Conservation (phyloP, 1,140 invertebrate species). For the Penaeus chinensis region DNA sequence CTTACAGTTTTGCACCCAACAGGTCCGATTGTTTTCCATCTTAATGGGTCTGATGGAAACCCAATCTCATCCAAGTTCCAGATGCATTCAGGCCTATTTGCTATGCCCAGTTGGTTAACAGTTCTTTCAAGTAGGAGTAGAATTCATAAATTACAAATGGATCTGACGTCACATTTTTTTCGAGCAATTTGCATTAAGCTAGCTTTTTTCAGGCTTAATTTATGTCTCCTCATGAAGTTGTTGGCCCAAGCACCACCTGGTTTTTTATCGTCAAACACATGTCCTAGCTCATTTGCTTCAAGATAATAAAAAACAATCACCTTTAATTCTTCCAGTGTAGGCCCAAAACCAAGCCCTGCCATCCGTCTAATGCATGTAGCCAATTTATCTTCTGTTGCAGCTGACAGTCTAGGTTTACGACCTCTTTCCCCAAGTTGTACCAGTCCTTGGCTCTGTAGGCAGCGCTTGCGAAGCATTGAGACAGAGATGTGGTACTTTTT, state of each 20-base stretch:
- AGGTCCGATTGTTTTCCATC: slow-evolving; percentile 24
- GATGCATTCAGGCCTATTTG: slow-evolving; percentile 26
- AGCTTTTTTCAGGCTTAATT: too few relatives aligned
- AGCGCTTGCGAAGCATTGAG: slow-evolving; percentile 21
- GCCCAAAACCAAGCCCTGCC: slow-evolving; percentile 12
- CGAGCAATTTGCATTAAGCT: too few relatives aligned
- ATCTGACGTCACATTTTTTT: too few relatives aligned
- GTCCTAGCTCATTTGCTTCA: slow-evolving; percentile 16
- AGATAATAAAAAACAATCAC: slow-evolving; percentile 21
- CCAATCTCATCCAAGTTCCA: slow-evolving; percentile 41
- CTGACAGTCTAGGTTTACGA: not conserved
- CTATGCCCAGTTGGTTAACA: slow-evolving; percentile 18
- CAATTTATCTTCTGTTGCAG: slow-evolving; percentile 14
- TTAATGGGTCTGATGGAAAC: slow-evolving; percentile 27
- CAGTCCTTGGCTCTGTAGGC: not conserved
- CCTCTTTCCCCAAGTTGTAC: not conserved
- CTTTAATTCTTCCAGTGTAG: slow-evolving; percentile 22
- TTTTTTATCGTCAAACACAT: too few relatives aligned
- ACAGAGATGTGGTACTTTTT: slow-evolving; percentile 8
- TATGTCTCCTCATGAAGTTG: too few relatives aligned
- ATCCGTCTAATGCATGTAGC: slow-evolving; percentile 5
- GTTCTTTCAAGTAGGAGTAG: not conserved
- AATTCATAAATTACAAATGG: too few relatives aligned
- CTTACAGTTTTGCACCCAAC: slow-evolving; percentile 25
- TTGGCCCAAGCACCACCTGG: too few relatives aligned